A percentile compares a stretch with the other conserved stretches of the same genome.
phyloP scores from a whole-genome alignment of 2,797 vertebrate species.

The Carapus acus region DNA sequence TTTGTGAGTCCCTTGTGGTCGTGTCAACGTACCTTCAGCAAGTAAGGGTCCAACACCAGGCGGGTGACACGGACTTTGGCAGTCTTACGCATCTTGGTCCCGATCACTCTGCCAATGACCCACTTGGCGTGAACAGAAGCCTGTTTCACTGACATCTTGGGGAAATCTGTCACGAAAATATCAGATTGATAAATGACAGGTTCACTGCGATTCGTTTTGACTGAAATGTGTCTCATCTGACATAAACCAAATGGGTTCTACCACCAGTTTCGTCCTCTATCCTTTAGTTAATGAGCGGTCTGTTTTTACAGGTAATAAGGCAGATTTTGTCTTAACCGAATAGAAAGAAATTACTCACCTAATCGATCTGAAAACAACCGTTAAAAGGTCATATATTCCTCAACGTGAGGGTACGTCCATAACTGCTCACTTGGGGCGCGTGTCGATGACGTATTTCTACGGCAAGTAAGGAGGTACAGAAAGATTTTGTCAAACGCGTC shows the following conservation, averaged over 20 bases:
- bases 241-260: too few species aligned
- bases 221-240: too few species aligned
- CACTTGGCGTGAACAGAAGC: slow-evolving; percentile 87
- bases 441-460: slow-evolving; percentile 63
- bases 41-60: slow-evolving; percentile 87
- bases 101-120: slow-evolving; percentile 91
- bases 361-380: too few species aligned
- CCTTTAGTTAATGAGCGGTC: too few species aligned
- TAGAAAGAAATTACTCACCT: background rate
- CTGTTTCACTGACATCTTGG: slow-evolving; percentile 67
- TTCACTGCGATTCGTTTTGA: too few species aligned
- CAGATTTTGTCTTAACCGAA: too few species aligned
- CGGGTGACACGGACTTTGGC: slow-evolving; percentile 94
- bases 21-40: slow-evolving; percentile 77
- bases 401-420: slow-evolving; percentile 28
- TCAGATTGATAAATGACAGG: too few species aligned
- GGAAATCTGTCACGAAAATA: too few species aligned
- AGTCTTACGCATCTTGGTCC: slow-evolving; percentile 92
- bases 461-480: slow-evolving; percentile 28
- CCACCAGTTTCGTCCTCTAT: too few species aligned
- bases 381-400: slow-evolving; percentile 58
- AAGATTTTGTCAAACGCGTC: background rate
- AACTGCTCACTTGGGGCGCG: slow-evolving; percentile 41
- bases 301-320: too few species aligned
- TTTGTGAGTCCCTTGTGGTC: too few species aligned